Percentiles rank a stretch among this genome's conserved stretches.
Conservation (phyloP, 2,113 vertebrate species). For the Ceuthmochares aereus region DNA sequence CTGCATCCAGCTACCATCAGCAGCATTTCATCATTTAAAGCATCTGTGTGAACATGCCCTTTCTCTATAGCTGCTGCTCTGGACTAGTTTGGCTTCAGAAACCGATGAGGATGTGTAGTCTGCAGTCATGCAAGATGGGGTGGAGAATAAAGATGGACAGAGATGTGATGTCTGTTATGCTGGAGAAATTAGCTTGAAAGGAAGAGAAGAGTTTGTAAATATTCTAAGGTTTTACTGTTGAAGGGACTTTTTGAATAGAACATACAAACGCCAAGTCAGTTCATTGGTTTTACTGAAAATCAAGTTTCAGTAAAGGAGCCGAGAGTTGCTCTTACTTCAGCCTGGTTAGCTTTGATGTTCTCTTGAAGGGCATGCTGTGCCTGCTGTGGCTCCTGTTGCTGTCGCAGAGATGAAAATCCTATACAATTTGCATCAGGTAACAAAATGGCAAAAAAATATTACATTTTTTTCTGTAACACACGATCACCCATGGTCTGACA, state of each 20-base stretch:
- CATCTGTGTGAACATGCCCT: not conserved
- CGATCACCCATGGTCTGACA: not conserved
- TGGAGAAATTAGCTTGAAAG: not conserved
- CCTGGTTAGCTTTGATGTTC: not conserved
- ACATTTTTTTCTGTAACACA: not conserved
- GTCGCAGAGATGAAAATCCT: not conserved
- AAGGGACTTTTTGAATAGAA: not conserved
- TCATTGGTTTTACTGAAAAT: not conserved
- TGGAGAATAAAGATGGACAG: not conserved
- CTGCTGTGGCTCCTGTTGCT: not conserved
- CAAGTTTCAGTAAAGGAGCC: not conserved
- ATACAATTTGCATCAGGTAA: not conserved
- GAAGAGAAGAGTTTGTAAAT: not conserved
- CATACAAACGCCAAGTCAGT: not conserved
- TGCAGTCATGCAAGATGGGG: fast-evolving
- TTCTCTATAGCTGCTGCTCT: not conserved
- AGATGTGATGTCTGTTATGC: not conserved
- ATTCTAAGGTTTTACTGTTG: not conserved
- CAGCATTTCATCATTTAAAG: not conserved
- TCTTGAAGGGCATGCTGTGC: not conserved
- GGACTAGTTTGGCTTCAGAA: not conserved
- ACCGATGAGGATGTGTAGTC: fast-evolving
- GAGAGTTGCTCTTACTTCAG: not conserved
- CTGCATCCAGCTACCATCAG: not conserved
- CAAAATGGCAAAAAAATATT: not conserved